Evolutionary conservation across 2,797 vertebrate species (phyloP), one percentile per base, ranked within the genome.

Genomic region (Melanogrammus aeglefinus): DNA sequence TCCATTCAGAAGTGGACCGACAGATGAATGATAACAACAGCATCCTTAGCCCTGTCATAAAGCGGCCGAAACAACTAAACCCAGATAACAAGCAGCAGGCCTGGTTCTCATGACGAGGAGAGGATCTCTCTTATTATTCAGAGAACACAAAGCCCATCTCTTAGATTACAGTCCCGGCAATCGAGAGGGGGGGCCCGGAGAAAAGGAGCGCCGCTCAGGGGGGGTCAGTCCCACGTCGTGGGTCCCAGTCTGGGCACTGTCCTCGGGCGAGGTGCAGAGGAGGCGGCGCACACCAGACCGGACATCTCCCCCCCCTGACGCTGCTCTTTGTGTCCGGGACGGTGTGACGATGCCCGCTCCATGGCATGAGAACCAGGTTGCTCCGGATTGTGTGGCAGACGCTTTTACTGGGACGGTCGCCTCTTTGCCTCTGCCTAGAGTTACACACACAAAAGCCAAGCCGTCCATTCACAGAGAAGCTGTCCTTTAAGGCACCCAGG

Each of bases 341-440:
- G 41, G 47, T 57, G 27, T 47, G 74, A 76, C 47, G 8, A 77
- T 72, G 73, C 29, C 6, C 4, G 38, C 73, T 75, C 44, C 12
- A 41, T 36, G 75, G 39, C 39, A 70, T 76, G 74, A 75, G 71
- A 87, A 78, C 41, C 9, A 18, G 71, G 35, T 33, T 79, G 71
- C 18, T 75, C 74, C 1, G 9, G 16, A 36, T 66, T 38, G 4
- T 21, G 24, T 69, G 73, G 51, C 29, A 35, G n/a, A 27, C n/a
- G 66, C 36, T 75, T 41, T 27, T 41, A 75, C 39, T 57, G 21
- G 57, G n/a, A 77, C 12, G n/a, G 57, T 24, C 57, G 7, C 57
- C 21, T 57, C 51, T 57, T 57, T 18, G 51, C 21, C 18, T 66
- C 57, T 8, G 6, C 57, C 57, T 10, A 66, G n/a, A 57, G 51